Percentiles rank a stretch among this genome's conserved stretches.
phyloP scores from a whole-genome alignment of 2,113 vertebrate species.

The Embiotoca jacksoni region DNA sequence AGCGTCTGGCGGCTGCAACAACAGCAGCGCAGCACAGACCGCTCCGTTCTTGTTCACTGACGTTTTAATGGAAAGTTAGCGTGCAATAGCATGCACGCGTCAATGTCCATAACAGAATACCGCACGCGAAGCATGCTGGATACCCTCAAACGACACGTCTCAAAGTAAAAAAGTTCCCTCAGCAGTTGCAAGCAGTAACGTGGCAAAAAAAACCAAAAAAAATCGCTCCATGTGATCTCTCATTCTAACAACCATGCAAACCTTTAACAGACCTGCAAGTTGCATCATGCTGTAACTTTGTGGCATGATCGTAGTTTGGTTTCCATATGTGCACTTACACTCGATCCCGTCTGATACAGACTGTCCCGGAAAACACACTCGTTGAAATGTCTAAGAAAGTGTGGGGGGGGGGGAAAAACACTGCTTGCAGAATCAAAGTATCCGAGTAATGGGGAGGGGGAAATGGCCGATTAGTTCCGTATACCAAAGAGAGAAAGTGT shows the following conservation, averaged over 20 bases:
- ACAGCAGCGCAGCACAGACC: no score
- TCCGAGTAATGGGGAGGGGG: not conserved
- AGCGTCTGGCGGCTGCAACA: no score
- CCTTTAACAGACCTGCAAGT: not conserved
- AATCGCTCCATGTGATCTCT: no score
- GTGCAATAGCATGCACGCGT: no score
- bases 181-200: not conserved
- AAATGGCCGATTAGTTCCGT: slow-evolving; percentile 9
- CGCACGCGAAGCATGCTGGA: no score
- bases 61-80: no score
- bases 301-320: not conserved
- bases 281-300: not conserved
- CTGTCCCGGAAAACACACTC: not conserved
- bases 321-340: slow-evolving; percentile 32
- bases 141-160: no score
- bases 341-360: not conserved
- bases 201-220: slow-evolving; percentile 6
- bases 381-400: not conserved
- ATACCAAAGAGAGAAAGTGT: not conserved
- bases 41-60: no score
- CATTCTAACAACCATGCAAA: not conserved
- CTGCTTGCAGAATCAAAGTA: not conserved
- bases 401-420: no score
- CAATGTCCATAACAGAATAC: no score
- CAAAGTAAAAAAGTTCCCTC: no score